Evolutionary conservation across 2,888 invertebrate genomes (phyloP), one percentile per base, ranked within the genome.

Genomic region (Cantharis lateralis): DNA sequence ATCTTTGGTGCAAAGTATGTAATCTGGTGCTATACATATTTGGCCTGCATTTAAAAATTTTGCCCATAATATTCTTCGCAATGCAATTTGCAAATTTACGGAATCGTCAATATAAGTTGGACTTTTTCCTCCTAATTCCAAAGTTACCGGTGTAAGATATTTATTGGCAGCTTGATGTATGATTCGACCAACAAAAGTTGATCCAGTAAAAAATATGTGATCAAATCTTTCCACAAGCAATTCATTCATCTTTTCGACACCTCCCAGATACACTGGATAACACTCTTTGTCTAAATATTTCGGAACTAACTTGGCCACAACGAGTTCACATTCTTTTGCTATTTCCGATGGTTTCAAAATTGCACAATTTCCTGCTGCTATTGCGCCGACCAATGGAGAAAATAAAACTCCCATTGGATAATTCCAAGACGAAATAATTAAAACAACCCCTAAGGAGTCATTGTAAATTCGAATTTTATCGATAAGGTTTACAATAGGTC

Each of bases 1-100:
- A 85, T 93, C 92, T 83, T 93, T 92, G 11, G 94, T 92, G 88
- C 97, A 97, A 2, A 99, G 89, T 15, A 99, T 85, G 86, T 98
- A 99, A 89, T 99, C 99, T 0, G 98, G 98, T 0, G 98, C 97
- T 80, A 99, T 95, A 88, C 99, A 99, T 0, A 98, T 98, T 89
- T 99, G 98, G 0, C 99, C 98, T 10, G 91, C 91, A 88, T 99
- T 99, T 75, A 96, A 91, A 83, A 93, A 93, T 89, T 98, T 99
- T 10, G 98, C 99, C 99, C 98, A 99, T 3, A 98, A 88, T 15
- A 99, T 90, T 26, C 99, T 91, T 84, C 93, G 95, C 0, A 93
- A 93, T 0, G 96, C 93, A 7, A 95, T 90, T 13, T 90, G 89
- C 71, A 98, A 88, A 87, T 99, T 93, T 0, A 91, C 95, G 3